Percentiles rank a stretch among this genome's conserved stretches.
phyloP scores from a whole-genome alignment of 2,113 vertebrate genomes.

The Sterrhoptilus dennistouni region DNA sequence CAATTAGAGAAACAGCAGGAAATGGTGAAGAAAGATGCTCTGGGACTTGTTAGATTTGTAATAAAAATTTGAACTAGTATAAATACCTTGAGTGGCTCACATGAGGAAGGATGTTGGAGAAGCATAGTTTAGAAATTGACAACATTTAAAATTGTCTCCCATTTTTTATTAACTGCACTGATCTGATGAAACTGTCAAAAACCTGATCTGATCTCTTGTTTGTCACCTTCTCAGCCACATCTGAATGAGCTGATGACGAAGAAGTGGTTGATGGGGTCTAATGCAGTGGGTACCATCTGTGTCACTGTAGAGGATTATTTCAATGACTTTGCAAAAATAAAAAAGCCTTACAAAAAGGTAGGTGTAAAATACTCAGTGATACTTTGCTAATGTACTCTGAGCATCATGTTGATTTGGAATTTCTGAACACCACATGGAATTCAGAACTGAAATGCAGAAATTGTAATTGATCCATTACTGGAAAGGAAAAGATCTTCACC shows the following conservation, averaged over 20 bases:
- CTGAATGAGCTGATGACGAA: conserved; percentile 91
- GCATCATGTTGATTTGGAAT: background rate
- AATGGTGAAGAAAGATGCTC: background rate
- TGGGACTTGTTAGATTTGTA: background rate
- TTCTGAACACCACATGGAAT: background rate
- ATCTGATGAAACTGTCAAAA: background rate
- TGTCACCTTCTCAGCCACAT: conserved; percentile 81
- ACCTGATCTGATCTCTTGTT: background rate
- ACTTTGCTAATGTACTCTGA: background rate
- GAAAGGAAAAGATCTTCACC: background rate
- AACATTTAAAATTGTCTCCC: background rate
- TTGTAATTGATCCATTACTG: background rate
- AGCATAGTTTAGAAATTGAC: background rate
- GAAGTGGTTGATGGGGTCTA: conserved; percentile 91
- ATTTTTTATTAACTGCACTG: background rate
- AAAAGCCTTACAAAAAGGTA: conserved; percentile 94
- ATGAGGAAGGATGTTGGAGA: background rate
- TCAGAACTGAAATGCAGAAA: background rate
- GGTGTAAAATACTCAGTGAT: background rate
- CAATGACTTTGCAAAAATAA: conserved; percentile 96
- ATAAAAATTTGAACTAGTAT: background rate
- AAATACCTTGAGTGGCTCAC: background rate
- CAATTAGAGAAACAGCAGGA: background rate
- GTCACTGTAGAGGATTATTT: conserved; percentile 98
- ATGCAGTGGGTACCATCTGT: conserved; percentile 95